Conservation (phyloP, 2,113 vertebrate species). For the Microtus ochrogaster region DNA sequence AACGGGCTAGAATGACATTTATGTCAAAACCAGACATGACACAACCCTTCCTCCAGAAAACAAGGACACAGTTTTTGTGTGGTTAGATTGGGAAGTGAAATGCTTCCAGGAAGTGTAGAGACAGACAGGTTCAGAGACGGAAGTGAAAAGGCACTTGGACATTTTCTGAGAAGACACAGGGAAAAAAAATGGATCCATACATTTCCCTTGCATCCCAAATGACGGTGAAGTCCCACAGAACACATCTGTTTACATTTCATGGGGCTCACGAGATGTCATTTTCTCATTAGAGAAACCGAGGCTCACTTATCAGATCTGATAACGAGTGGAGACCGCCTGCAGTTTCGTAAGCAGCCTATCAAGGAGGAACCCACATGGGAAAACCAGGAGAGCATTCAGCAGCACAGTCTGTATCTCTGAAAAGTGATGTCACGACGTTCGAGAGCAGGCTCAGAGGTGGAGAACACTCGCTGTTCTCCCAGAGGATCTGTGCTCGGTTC, state of each 20-base stretch:
- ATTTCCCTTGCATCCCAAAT: background rate
- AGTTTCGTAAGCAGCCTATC: background rate
- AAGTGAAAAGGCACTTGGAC: background rate
- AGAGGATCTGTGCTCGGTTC: background rate
- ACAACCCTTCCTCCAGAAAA: background rate
- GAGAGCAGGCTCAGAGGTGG: background rate
- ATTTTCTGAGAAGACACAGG: background rate
- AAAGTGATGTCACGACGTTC: background rate
- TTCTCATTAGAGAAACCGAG: no score
- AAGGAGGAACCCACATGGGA: background rate
- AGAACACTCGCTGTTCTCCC: background rate
- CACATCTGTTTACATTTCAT: background rate
- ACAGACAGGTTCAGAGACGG: background rate
- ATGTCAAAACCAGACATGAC: background rate
- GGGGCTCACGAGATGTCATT: background rate
- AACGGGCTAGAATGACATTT: constrained; percentile 29
- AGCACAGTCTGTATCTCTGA: background rate
- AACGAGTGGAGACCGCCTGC: background rate
- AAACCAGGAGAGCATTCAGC: rapidly evolving
- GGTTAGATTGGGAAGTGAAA: background rate
- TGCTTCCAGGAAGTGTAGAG: background rate
- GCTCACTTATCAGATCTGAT: no score
- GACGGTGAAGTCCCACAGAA: background rate
- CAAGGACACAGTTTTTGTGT: background rate
- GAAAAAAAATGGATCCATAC: background rate